Percentiles rank a stretch among this genome's conserved stretches.
Evolutionary conservation across 2,797 vertebrate species (phyloP).

Genomic region (Otus scops): DNA sequence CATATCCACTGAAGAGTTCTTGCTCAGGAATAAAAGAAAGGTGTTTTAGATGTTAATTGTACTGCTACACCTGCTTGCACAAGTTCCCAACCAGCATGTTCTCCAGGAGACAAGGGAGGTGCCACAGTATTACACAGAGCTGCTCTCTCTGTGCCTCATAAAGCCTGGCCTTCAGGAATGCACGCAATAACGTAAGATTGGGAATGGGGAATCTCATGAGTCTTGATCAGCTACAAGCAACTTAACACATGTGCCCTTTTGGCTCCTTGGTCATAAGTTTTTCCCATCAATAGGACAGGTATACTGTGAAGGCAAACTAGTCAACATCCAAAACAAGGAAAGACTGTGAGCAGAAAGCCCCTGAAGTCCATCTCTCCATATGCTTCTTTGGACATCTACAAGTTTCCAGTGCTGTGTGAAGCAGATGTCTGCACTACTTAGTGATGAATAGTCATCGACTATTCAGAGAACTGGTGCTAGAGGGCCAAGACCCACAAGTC

Average conservation of each 20-base stretch:
- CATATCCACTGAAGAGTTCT: background rate
- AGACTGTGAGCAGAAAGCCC: background rate
- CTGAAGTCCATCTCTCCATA: background rate
- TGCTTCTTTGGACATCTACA: background rate
- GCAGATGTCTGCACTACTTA: background rate
- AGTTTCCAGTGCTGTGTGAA: background rate
- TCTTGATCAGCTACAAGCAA: background rate
- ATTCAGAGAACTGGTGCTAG: background rate
- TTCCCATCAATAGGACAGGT: background rate
- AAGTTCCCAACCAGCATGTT: background rate
- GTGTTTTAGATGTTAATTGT: background rate
- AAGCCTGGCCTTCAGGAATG: background rate
- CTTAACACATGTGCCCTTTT: background rate
- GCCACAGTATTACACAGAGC: background rate
- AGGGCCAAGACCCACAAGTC: background rate
- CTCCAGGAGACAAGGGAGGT: background rate
- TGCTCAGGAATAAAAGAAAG: background rate
- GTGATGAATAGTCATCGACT: background rate
- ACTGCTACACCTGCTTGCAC: background rate
- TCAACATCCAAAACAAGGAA: background rate
- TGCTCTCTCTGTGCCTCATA: background rate
- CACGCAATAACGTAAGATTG: fast-evolving
- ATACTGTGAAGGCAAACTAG: background rate
- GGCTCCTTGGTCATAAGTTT: background rate
- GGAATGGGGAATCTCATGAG: background rate